Evolutionary conservation across 2,797 vertebrate species (phyloP), one percentile per base, ranked within the genome.

Genomic region (Bradypus variegatus): DNA sequence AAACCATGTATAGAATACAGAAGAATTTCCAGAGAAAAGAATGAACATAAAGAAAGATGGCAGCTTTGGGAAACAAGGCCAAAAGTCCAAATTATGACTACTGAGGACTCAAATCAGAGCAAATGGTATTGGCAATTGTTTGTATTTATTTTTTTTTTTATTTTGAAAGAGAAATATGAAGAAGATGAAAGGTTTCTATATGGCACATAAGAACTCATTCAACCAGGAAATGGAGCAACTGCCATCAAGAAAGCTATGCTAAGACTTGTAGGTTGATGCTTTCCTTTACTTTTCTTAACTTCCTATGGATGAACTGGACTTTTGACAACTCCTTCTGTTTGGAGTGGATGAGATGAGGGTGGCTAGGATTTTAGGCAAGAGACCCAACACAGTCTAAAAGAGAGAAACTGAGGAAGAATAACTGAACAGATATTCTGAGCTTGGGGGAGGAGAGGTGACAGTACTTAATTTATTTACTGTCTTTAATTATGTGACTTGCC

Each of bases 141-240:
- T 19, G n/a, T 41, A 6, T n/a, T n/a, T n/a, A n/a, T n/a, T n/a
- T n/a, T n/a, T n/a, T 15, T 53, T 38, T 21, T 58, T 12, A 29
- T 65, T 84, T 31, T 45, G 41, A 73, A 15, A 36, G 38, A 60
- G 50, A 78, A 87, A 3, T 1, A 2, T 2, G 3, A 8, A 19
- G 48, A 36, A 14, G 29, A 27, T 6, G 9, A 33, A 58, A 6
- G 8, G 9, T 29, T 77, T 36, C 77, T 12, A 0, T 4, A 0
- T 0, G 3, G 27, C 2, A 4, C 0, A 0, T 1, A 36, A 31
- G 55, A 6, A 4, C 18, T 2, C 29, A 8, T 38, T 2, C n/a
- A 2, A 2, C 12, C 33, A 14, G 5, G 2, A 0, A 1, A 4
- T 0, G 3, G 58, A 5, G 10, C 11, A 1, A 6, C 16, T 1